Evolutionary conservation across 2,888 invertebrate genomes (phyloP), one percentile per base, ranked within the genome.

Genomic region (Cancer borealis): DNA sequence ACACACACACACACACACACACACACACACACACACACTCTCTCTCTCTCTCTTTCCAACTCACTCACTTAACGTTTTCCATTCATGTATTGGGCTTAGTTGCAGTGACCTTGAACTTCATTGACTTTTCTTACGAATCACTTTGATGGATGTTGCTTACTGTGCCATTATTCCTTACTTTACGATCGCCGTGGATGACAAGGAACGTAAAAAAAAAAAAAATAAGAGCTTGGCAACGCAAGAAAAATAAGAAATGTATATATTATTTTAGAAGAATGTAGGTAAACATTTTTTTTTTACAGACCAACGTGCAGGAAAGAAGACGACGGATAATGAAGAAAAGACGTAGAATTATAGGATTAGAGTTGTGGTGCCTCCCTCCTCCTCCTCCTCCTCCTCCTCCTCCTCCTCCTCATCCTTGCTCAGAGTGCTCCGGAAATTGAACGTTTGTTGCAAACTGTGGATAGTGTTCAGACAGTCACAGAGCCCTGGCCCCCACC

Each of bases 391-490:
- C 84, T 84, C 84, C 84, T 84, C 84, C 84, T 84, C 84, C 84
- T 84, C 84, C 84, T 84, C 84, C 84, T 84, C 84, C 84, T 84
- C 39, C 39, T 84, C 39, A 12, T 84, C 39, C 84, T 84, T 30
- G 39, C 84, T 84, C 84, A 84, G 84, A 84, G 14, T 84, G 84
- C 84, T 84, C 30, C 84, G 84, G 84, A 84, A 84, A 84, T 84
- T 84, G 84, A 39, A 84, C 84, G 84, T 84, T 84, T 84, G 84
- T 84, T 84, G 84, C 84, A 84, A 84, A 39, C 30, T 84, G 84
- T 30, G 84, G 84, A 84, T 84, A 30, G 39, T 84, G 17, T 84
- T 84, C 84, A 84, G 84, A 84, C 84, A 39, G 30, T 79, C 26
- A 79, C 21, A 10, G 30, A 10, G 14, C 84, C 84, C 30, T 39